Base-by-base conservation (phyloP, 2,797 vertebrate species). In the Otolemur crassicaudatus region DNA sequence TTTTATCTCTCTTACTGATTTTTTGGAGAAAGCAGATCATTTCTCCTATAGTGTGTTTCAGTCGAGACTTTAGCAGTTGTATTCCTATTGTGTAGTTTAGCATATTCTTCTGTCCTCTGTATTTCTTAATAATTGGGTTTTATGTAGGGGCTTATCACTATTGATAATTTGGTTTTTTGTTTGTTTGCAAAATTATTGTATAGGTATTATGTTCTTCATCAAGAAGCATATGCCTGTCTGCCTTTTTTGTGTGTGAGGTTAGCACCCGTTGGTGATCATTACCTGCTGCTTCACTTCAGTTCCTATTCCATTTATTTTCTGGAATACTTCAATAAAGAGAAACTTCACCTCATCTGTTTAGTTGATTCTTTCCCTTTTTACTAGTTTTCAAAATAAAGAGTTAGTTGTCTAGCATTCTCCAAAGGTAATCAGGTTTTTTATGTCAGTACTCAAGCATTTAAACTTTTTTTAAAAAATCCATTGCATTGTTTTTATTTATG, bases 401-500 rank as follows among this genome's bases (percentile, higher is more conserved):
- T 70, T 92, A 29, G 25, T 87, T 87, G 25, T 46, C 60, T 76
- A 16, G 67, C 27, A 70, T 91, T 93, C 31, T 84, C 43, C 10
- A 49, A 58, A 86, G 23, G 27, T 69, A 31, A 43, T 17, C 23
- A 40, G 75, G 75, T 84, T 84, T 77, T 61, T 65, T 60, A 83
- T 63, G 53, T 80, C 40, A 91, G 34, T 23, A 80, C n/a, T 61
- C 40, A 73, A 11, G 46, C 29, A 61, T 91, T 95, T 83, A 77
- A 65, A 65, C 49, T 83, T 95, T 93, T 86, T 90, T 95, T 95
- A 77, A 96, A 67, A 77, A 96, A 67, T 91, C 83, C 23, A 34
- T 49, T 65, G 43, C 23, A 60, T 19, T 70, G 27, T 87, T 29
- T 22, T 27, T 46, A 72, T 56, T 79, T 56, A 73, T 84, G 70